Percentiles rank a stretch among this genome's conserved stretches.
Evolutionary conservation across 1,140 invertebrate species (phyloP).

Genomic region (Calliphora vicina): DNA sequence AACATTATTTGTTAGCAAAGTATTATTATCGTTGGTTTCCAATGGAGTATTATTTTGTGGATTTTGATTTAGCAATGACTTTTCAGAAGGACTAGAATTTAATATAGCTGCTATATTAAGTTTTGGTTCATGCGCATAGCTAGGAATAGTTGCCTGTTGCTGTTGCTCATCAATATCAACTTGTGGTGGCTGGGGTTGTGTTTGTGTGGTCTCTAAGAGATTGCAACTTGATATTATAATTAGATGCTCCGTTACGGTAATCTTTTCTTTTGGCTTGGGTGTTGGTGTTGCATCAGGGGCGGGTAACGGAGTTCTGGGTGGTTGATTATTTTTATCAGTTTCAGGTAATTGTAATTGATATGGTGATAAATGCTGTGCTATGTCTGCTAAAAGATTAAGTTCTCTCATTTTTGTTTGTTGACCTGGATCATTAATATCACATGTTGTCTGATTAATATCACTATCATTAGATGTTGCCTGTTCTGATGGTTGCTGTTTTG

Average conservation of each 20-base stretch:
- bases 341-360: not conserved
- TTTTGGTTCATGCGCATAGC: not conserved
- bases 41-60: not conserved
- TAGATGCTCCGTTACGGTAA: not conserved
- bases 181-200: too few species aligned
- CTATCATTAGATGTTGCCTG: not conserved
- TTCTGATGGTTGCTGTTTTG: not conserved
- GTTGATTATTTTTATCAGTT: not conserved
- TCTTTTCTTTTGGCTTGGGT: not conserved
- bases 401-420: not conserved
- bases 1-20: not conserved
- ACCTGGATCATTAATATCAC: not conserved
- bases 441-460: not conserved
- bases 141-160: not conserved
- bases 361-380: conserved; percentile 10
- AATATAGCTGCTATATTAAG: not conserved
- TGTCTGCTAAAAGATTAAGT: conserved; percentile 16
- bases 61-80: not conserved
- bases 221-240: not conserved
- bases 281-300: not conserved
- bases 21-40: not conserved
- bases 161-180: not conserved
- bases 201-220: not conserved
- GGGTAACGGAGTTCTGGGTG: not conserved
- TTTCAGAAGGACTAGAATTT: not conserved